A percentile compares a stretch with the other conserved stretches of the same genome.
Conservation (phyloP, 2,113 vertebrate species). For the Tursiops truncatus region DNA sequence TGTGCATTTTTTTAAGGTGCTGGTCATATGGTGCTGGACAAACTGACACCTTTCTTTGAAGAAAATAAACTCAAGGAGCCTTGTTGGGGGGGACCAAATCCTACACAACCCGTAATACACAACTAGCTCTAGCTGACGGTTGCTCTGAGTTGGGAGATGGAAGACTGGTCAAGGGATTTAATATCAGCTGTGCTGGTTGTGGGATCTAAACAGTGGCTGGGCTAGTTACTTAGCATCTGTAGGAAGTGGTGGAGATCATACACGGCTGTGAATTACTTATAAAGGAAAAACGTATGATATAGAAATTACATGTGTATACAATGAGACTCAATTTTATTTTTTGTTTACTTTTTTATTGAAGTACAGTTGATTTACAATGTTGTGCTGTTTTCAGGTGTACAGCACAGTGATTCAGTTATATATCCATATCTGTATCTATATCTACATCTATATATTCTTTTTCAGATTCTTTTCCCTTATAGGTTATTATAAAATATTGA, state of each 20-base stretch:
- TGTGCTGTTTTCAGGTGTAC: not conserved
- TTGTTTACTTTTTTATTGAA: not conserved
- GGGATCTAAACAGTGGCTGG: accelerated
- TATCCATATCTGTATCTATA: too few species aligned
- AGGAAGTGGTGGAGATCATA: not conserved
- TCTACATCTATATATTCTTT: not conserved
- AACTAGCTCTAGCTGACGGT: not conserved
- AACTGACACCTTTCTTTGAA: not conserved
- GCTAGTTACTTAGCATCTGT: not conserved
- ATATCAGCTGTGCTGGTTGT: not conserved
- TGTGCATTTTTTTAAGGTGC: not conserved
- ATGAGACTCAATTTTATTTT: not conserved
- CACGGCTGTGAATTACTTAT: not conserved
- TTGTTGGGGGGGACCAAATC: not conserved
- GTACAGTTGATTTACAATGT: not conserved
- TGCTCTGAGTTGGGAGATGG: not conserved
- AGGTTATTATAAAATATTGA: not conserved
- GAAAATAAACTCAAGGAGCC: not conserved
- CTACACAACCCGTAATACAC: not conserved
- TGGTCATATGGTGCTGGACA: not conserved
- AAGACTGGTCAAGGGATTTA: not conserved
- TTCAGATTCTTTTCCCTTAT: not conserved
- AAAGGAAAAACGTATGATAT: not conserved
- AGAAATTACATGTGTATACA: not conserved
- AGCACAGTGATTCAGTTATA: not conserved